Conservation (phyloP, 2,888 invertebrate genomes). For the Lordiphosa andalusiaca region DNA sequence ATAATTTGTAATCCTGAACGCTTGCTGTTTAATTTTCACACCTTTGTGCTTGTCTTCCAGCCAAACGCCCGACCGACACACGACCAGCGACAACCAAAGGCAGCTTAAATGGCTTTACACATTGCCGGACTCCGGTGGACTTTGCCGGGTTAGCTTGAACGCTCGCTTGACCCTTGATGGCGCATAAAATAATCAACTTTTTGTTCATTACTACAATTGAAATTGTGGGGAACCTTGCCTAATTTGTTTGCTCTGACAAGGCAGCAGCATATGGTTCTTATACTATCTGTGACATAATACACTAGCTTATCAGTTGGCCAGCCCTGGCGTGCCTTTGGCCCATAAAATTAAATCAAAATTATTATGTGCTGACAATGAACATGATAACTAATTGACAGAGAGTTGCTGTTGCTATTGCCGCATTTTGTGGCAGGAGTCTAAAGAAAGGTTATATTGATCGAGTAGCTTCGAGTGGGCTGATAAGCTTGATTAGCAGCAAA, state of each 20-base stretch:
- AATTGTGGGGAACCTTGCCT: constrained; percentile 19
- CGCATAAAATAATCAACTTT: constrained; percentile 6
- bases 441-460: too few relatives aligned
- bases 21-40: constrained; percentile 76
- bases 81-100: constrained; percentile 29
- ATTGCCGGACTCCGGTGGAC: too few relatives aligned
- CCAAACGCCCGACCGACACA: constrained; percentile 36
- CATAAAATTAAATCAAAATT: too few relatives aligned
- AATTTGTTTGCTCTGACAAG: too few relatives aligned
- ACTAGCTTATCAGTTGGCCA: too few relatives aligned
- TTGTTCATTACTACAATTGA: constrained; percentile 38
- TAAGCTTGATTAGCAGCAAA: too few relatives aligned
- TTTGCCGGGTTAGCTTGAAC: too few relatives aligned
- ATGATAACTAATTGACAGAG: constrained; percentile 35
- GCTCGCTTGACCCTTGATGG: not conserved
- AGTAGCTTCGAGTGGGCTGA: too few relatives aligned
- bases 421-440: constrained; percentile 29
- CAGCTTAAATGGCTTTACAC: constrained; percentile 49
- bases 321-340: too few relatives aligned
- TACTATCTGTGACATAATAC: too few relatives aligned
- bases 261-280: too few relatives aligned
- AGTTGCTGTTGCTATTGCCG: constrained; percentile 21
- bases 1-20: constrained; percentile 77
- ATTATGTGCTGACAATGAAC: too few relatives aligned
- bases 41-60: constrained; percentile 55